Conservation (phyloP, 1,140 invertebrate genomes). For the Palaemon carinicauda region DNA sequence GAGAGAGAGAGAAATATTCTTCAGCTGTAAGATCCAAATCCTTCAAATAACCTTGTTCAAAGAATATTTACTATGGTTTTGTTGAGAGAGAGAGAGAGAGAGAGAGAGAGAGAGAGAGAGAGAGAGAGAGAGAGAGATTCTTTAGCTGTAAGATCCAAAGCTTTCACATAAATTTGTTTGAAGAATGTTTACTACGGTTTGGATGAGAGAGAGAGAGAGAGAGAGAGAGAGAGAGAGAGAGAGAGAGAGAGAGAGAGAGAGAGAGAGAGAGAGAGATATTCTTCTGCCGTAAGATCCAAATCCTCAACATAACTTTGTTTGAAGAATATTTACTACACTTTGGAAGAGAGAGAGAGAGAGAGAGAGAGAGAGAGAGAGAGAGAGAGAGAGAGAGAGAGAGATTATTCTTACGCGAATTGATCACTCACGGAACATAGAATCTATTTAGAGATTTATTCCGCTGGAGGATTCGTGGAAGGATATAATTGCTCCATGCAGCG, state of each 20-base stretch:
- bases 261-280: neutral
- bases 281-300: neutral
- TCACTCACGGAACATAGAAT: too few species aligned
- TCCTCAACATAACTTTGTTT: neutral
- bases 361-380: too few species aligned
- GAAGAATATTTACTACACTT: neutral
- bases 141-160: neutral
- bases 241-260: neutral
- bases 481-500: too few species aligned
- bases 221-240: neutral
- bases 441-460: too few species aligned
- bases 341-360: neutral
- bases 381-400: neutral
- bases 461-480: too few species aligned
- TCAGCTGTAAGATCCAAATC: too few species aligned
- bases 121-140: neutral
- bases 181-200: neutral
- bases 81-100: neutral
- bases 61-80: too few species aligned
- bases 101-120: conserved; percentile 3
- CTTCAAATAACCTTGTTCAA: too few species aligned
- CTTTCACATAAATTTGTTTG: neutral
- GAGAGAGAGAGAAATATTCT: too few species aligned
- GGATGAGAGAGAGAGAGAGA: neutral
- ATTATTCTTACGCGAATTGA: too few species aligned